A percentile compares a stretch with the other conserved stretches of the same genome.
These are phyloP conservation scores for Sebastes flavidus DNA, from an alignment of 2,797 vertebrate genomes.

Conservation along the genomic window DNA sequence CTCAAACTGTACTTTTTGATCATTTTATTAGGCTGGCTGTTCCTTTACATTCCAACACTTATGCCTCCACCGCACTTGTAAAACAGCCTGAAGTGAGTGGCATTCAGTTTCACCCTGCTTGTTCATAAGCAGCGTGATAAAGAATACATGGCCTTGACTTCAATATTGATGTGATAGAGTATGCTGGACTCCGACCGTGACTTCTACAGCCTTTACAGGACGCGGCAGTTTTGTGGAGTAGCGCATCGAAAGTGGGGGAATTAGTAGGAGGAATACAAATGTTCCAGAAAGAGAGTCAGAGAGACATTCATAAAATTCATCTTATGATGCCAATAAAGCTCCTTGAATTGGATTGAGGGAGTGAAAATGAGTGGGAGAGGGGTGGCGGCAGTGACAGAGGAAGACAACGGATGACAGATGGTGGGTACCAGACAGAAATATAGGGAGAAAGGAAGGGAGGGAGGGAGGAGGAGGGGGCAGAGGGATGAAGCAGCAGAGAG, in stretches of 20 bases:
- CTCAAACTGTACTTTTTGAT: not conserved
- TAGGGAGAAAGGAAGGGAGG: conserved; percentile 45
- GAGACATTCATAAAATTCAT: conserved; percentile 63
- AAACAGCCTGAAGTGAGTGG: conserved; percentile 16
- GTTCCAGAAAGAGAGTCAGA: conserved; percentile 46
- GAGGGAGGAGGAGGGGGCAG: not conserved
- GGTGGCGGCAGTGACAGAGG: conserved; percentile 32
- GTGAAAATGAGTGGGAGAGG: conserved; percentile 60
- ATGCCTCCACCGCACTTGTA: not conserved
- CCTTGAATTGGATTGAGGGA: conserved; percentile 67
- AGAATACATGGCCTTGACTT: conserved; percentile 44
- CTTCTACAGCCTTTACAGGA: not conserved
- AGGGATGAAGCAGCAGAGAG: conserved; percentile 48
- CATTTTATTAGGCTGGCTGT: conserved; percentile 19
- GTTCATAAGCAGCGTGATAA: conserved; percentile 45
- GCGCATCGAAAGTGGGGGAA: conserved; percentile 43
- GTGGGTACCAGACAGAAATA: conserved; percentile 66
- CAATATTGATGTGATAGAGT: conserved; percentile 25
- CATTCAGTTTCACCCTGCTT: conserved; percentile 20
- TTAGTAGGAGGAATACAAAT: conserved; percentile 66
- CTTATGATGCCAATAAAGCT: conserved; percentile 76
- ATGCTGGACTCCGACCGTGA: conserved; percentile 20
- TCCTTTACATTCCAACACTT: not conserved
- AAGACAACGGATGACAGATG: conserved; percentile 73
- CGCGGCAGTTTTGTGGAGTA: conserved; percentile 22